These are phyloP conservation scores for Panagrolaimus sp. DNA, from an alignment of 1,140 invertebrate genomes.

Conservation along the genomic window DNA sequence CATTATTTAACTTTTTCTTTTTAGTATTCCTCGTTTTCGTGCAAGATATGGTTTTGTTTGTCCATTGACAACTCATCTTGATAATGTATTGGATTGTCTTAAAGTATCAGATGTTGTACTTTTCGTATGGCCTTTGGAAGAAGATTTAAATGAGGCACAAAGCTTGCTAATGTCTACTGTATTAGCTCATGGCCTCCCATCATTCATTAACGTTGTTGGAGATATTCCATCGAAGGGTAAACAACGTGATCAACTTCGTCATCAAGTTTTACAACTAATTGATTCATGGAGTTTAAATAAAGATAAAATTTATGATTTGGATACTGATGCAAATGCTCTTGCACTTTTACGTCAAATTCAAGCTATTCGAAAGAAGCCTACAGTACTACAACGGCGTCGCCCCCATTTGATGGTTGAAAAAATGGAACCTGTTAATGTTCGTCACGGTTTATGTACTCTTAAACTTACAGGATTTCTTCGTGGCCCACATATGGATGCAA, in stretches of 20 bases:
- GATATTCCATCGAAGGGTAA: slow-evolving; percentile 42
- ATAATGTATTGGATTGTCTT: slow-evolving; percentile 37
- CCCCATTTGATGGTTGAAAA: slow-evolving; percentile 40
- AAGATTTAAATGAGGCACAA: slow-evolving; percentile 24
- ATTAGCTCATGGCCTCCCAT: slow-evolving; percentile 38
- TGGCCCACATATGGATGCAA: slow-evolving; percentile 75
- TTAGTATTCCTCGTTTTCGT: slow-evolving; percentile 43
- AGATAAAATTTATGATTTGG: slow-evolving; percentile 23
- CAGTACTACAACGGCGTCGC: slow-evolving; percentile 30
- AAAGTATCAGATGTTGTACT: slow-evolving; percentile 42
- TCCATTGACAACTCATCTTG: slow-evolving; percentile 24
- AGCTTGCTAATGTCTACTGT: slow-evolving; percentile 19
- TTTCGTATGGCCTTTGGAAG: slow-evolving; percentile 36
- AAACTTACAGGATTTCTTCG: slow-evolving; percentile 79
- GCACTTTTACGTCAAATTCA: slow-evolving; percentile 37
- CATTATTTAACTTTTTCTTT: background rate
- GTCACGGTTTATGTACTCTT: slow-evolving; percentile 65
- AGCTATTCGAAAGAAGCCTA: slow-evolving; percentile 28
- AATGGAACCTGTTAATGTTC: slow-evolving; percentile 27
- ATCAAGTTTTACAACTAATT: background rate
- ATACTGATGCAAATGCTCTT: slow-evolving; percentile 29
- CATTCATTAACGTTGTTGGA: slow-evolving; percentile 27
- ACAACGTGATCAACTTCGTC: slow-evolving; percentile 37
- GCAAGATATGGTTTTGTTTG: slow-evolving; percentile 38
- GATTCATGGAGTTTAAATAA: slow-evolving; percentile 12